Base-by-base conservation (phyloP, 2,888 invertebrate species). In the Mycalesis mineus region DNA sequence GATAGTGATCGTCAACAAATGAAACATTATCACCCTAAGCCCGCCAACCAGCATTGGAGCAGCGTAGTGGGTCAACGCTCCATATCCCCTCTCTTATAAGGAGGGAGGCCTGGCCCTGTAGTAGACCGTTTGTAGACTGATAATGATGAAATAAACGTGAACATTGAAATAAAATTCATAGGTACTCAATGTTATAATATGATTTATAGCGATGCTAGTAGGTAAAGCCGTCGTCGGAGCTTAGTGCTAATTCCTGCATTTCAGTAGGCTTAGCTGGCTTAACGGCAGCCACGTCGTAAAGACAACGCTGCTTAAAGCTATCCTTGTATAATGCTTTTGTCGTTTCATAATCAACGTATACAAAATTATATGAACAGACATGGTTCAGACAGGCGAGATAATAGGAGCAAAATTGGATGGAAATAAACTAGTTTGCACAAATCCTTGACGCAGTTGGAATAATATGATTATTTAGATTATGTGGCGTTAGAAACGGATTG, bases 311-410 rank as follows among this genome's bases (percentile, higher is more conserved):
- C 31, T 56, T 44, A 58, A 57, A 51, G 54, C 54, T 55, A 51
- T 57, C 54, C 41, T 45, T 55, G 36, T 40, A 42, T 40, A 48
- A 53, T 57, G 37, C 48, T 57, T 42, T 60, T 57, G 53, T 41
- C 51, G 40, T 41, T 11, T 40, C 40, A 40, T 41, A 22, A 37
- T 61, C 50, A 60, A 50, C 53, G 40, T 58, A 42, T 57, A 56
- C 53, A 39, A 29, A 44, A 53, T 63, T 63, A 63, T 61, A 61
- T 60, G 61, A 62, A 62, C 62, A 58, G 59, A 51, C 57, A 50
- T 37, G 54, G 56, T 61, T 61, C 61, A 63, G 62, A 55, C 45
- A 57, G 36, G 11, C 36, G 36, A 36, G 33, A 36, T n/a, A 49
- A 36, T 55, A 49, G 50, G 53, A 45, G 17, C 52, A 50, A 6